Base-by-base conservation (phyloP, 1,140 invertebrate genomes). In the Ectropis grisescens region DNA sequence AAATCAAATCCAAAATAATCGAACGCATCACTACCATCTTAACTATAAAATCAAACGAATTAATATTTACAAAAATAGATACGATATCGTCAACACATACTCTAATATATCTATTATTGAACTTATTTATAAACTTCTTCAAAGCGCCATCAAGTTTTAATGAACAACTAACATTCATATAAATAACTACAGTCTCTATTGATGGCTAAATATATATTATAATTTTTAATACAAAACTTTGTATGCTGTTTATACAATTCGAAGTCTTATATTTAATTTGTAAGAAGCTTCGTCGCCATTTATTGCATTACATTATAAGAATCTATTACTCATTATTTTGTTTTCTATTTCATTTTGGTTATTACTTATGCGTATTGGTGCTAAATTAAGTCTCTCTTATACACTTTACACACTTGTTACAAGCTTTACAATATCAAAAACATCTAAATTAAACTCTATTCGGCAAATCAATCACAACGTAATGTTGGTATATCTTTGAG, bases 151-250 rank as follows among this genome's bases (percentile, higher is more conserved):
- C 50, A 47, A 48, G 28, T 57, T 47, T 49, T 26, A 26, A 26
- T 42, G 50, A 64, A 69, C 57, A 53, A 58, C 68, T 67, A 71
- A 71, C 58, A 70, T 62, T 74, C 38, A 68, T 68, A 71, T 67
- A 68, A 54, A 51, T 56, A 65, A 50, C 65, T 75, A 75, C 55
- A 62, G 47, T 64, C 56, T 71, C 56, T 64, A 57, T 57, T 54
- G 35, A 51, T 57, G 40, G 33, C 65, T 70, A 69, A 50, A 47
- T 39, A 38, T 47, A n/a, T n/a, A 26, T 26, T n/a, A n/a, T 52
- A 46, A 40, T 31, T 49, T 47, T 46, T 41, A 31, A 54, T 57
- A 51, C 43, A 52, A 58, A 53, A 41, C 23, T 25, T 33, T 42
- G 35, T 34, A 25, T 33, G 33, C 27, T 39, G 15, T 37, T 33